These are phyloP conservation scores for Atta colombica DNA, from an alignment of 1,140 invertebrate genomes.

Conservation along the genomic window DNA sequence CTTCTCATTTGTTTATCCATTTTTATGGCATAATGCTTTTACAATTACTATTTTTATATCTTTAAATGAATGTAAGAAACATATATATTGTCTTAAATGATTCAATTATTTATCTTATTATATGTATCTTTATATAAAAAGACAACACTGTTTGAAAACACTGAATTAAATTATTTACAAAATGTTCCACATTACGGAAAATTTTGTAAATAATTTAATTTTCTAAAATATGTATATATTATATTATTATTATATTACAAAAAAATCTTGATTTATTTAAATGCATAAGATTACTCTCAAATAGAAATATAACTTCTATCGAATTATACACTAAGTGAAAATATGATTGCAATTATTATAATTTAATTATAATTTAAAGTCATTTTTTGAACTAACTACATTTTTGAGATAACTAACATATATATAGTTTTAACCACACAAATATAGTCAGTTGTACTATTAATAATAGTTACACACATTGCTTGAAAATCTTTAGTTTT, in stretches of 20 bases:
- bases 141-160: no score
- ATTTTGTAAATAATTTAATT: background rate
- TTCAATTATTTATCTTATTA: background rate
- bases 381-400: no score
- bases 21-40: background rate
- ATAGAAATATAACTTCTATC: background rate
- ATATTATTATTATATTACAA: background rate
- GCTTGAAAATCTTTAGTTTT: no score
- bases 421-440: no score
- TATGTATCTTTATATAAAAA: background rate
- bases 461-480: no score
- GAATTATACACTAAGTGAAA: no score
- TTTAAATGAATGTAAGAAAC: background rate
- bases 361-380: no score
- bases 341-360: no score
- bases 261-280: background rate
- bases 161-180: no score
- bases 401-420: no score
- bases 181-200: background rate
- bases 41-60: background rate
- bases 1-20: slow-evolving; percentile 8
- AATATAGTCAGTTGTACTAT: no score
- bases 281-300: background rate
- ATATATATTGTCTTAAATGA: background rate
- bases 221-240: background rate